phyloP scores from a whole-genome alignment of 2,797 vertebrate genomes.

The Clangula hyemalis region DNA sequence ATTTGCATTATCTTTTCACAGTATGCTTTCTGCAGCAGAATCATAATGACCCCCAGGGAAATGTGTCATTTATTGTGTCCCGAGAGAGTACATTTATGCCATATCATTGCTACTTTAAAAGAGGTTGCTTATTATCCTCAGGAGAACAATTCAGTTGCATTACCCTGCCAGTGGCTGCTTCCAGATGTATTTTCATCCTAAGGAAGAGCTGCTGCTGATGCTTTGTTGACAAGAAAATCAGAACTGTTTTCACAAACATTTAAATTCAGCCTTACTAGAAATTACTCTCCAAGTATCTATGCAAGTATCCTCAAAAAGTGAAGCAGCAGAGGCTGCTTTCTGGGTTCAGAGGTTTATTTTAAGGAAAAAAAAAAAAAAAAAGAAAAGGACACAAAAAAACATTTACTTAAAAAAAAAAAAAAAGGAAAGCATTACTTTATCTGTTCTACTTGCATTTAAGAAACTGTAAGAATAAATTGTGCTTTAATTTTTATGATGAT shows the following conservation, averaged over 20 bases:
- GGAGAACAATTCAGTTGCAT: constrained; percentile 10
- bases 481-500: not conserved
- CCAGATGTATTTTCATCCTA: not conserved
- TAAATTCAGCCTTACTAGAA: not conserved
- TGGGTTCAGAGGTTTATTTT: not conserved
- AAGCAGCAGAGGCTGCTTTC: accelerated
- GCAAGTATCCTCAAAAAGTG: not conserved
- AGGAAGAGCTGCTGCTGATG: not conserved
- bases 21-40: not conserved
- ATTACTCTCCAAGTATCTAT: not conserved
- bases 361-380: too few species aligned
- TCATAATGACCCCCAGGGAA: not conserved
- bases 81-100: constrained; percentile 11
- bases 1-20: not conserved
- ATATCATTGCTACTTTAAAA: not conserved
- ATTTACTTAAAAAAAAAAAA: not conserved
- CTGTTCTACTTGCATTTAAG: not conserved
- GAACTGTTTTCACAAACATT: not conserved
- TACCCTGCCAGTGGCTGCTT: not conserved
- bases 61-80: not conserved
- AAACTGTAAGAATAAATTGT: not conserved
- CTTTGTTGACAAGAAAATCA: not conserved
- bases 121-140: constrained; percentile 3
- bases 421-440: not conserved
- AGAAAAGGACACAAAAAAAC: too few species aligned